Evolutionary conservation across 2,113 vertebrate genomes (phyloP), one percentile per base, ranked within the genome.

Genomic region (Phasianus colchicus): DNA sequence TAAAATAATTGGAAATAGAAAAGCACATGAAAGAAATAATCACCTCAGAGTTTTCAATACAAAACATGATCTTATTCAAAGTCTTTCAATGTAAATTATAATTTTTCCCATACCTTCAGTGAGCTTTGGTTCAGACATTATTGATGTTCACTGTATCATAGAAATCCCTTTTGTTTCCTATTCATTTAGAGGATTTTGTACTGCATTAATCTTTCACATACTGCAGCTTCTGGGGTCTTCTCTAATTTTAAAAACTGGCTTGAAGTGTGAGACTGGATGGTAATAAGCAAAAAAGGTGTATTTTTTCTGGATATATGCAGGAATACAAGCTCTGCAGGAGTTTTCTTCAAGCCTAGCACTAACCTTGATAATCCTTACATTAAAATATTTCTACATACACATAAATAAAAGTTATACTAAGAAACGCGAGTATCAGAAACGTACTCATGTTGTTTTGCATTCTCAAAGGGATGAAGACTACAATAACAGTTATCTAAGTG

Each of bases 401-500:
- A 86, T 94, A 90, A 88, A 84, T 82, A 89, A 75, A 61, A 79
- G 42, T 13, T 42, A 4, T 66, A 36, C 24, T 83, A 93, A 79
- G 24, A 86, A 29, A 76, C 79, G 30, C 21, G 82, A 83, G 75
- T 88, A 63, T 89, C 76, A 90, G 58, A 91, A 81, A 69, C 71
- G 94, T 83, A 57, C 57, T 96, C 36, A 19, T 72, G 54, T 90
- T 95, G 70, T 78, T 93, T 83, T 83, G 30, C 54, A 73, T 87
- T 30, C 11, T 47, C 48, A 38, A 86, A 91, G 70, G 88, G 84
- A 95, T 94, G 73, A 10, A 95, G 52, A 94, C 87, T 61, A 80
- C 29, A 93, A 71, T 93, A 86, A 71, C 69, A 79, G 63, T 91
- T 89, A 93, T 86, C 87, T 95, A 67, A 91, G 63, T 95, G 94